phyloP scores from a whole-genome alignment of 2,888 invertebrate genomes.

The Nomada ruficornis region DNA sequence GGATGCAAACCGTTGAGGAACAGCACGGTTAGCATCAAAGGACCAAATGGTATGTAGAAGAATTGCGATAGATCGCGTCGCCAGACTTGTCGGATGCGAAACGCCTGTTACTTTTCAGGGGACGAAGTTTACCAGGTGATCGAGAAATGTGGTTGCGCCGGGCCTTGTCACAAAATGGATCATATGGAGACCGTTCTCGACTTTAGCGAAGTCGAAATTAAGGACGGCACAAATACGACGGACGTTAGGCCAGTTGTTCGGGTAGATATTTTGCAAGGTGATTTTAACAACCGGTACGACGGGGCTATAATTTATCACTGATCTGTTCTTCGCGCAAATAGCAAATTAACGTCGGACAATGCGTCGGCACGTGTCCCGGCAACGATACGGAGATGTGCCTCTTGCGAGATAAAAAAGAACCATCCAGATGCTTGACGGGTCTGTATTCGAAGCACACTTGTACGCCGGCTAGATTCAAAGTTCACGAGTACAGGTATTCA shows the following conservation, averaged over 20 bases:
- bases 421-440: conserved; percentile 79
- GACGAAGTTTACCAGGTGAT: conserved; percentile 83
- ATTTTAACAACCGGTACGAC: neutral
- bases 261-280: conserved; percentile 66
- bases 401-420: conserved; percentile 80
- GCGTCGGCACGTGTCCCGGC: conserved; percentile 82
- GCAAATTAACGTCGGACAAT: conserved; percentile 84
- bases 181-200: conserved; percentile 84
- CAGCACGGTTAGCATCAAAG: conserved; percentile 81
- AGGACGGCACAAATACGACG: conserved; percentile 77
- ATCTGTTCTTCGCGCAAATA: conserved; percentile 55
- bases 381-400: conserved; percentile 80
- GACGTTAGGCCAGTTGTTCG: conserved; percentile 79
- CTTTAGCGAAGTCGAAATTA: conserved; percentile 81
- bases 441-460: conserved; percentile 77
- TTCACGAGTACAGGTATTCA: conserved; percentile 79
- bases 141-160: conserved; percentile 83
- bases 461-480: conserved; percentile 81
- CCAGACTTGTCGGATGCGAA: no score
- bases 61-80: no score
- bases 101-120: conserved; percentile 68
- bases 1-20: conserved; percentile 82
- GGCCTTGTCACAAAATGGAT: conserved; percentile 83
- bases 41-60: conserved; percentile 81
- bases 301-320: neutral